Conservation (phyloP, 2,113 vertebrate genomes). For the Jacana jacana region DNA sequence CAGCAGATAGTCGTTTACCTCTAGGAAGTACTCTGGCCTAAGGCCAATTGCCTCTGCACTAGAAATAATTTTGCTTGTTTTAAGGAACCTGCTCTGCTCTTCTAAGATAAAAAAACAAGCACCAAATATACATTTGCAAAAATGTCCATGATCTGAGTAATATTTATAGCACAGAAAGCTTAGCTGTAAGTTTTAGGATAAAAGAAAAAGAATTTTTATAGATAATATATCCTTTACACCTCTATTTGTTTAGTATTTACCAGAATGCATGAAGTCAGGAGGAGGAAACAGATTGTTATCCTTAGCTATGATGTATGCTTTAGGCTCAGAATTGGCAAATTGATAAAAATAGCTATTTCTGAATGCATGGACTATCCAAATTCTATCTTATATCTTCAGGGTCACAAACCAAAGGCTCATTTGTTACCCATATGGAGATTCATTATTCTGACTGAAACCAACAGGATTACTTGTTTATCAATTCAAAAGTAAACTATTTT, state of each 20-base stretch:
- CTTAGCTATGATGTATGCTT: neutral
- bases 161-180: neutral
- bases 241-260: slow-evolving; percentile 30
- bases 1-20: neutral
- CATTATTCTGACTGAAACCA: slow-evolving; percentile 41
- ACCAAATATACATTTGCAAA: neutral
- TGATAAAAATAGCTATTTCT: slow-evolving; percentile 8
- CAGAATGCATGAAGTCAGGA: neutral
- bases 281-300: slow-evolving; percentile 23
- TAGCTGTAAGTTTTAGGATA: neutral
- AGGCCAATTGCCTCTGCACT: neutral
- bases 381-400: slow-evolving; percentile 7
- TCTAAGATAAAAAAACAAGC: neutral
- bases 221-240: neutral
- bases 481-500: slow-evolving; percentile 45
- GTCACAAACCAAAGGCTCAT: slow-evolving; percentile 17
- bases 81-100: neutral
- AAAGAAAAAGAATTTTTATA: neutral
- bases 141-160: neutral
- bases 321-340: neutral
- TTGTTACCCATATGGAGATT: slow-evolving; percentile 27
- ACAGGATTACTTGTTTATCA: slow-evolving; percentile 59
- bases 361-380: neutral
- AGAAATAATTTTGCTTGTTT: neutral
- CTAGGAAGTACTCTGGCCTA: neutral